phyloP scores from a whole-genome alignment of 2,797 vertebrate species.

The Channallabes apus region DNA sequence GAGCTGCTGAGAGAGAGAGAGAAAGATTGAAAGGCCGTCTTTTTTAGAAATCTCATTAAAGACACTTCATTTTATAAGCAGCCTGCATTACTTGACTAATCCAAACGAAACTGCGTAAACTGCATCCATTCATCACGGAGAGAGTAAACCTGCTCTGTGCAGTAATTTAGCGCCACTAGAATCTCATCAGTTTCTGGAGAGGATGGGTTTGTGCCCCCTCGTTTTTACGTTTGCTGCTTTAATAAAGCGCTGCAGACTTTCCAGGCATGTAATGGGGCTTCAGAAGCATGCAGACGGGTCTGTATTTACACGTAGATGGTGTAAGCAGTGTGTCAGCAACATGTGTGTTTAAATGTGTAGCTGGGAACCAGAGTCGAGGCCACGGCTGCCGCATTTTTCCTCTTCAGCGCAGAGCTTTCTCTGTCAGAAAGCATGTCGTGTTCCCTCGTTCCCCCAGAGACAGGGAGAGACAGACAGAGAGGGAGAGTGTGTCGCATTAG shows the following conservation, averaged over 20 bases:
- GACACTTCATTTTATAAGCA: neutral
- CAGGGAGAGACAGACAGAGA: conserved; percentile 2
- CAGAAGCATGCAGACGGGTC: neutral
- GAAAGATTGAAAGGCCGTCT: conserved; percentile 5
- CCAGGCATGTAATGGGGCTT: neutral
- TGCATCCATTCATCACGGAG: conserved; percentile 9
- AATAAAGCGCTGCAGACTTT: neutral
- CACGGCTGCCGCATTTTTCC: conserved; percentile 7
- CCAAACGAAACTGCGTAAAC: neutral
- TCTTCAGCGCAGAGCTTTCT: conserved; percentile 14
- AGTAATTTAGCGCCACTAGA: conserved; percentile 30
- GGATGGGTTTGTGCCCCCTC: conserved; percentile 6
- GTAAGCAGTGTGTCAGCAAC: neutral
- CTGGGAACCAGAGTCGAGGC: conserved; percentile 4
- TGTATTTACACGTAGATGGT: neutral
- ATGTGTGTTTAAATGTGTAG: neutral
- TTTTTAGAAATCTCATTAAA: conserved; percentile 24
- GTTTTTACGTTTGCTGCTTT: conserved; percentile 10
- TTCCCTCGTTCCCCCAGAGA: conserved; percentile 21
- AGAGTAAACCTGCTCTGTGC: neutral
- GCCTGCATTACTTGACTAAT: conserved; percentile 7
- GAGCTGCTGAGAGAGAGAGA: neutral
- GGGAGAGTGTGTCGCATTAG: neutral
- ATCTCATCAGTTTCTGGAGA: conserved; percentile 7
- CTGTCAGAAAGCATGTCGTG: conserved; percentile 39